Conservation (phyloP, 2,888 invertebrate species). For the Oligia latruncula region DNA sequence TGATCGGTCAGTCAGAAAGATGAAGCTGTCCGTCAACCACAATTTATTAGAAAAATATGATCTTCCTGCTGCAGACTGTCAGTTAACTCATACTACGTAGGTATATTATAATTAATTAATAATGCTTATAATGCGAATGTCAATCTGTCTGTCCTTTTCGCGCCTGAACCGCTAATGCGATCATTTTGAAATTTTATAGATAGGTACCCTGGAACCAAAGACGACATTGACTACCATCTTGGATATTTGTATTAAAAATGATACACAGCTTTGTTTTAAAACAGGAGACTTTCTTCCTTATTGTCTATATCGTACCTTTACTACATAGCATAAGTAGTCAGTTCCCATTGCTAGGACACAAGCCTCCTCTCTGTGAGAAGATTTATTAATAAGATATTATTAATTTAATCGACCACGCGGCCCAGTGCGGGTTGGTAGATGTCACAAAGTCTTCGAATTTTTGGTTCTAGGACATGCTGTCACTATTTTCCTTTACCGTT, state of each 20-base stretch:
- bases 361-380: no score
- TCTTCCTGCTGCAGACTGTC: no score
- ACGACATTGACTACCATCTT: neutral
- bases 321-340: neutral
- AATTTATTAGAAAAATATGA: neutral
- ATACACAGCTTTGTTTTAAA: neutral
- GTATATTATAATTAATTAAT: no score
- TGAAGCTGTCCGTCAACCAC: no score
- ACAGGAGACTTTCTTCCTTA: neutral
- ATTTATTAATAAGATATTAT: no score
- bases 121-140: neutral
- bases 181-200: neutral
- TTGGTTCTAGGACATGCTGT: no score
- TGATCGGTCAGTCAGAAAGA: no score
- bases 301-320: neutral
- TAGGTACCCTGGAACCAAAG: neutral
- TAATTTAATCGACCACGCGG: no score
- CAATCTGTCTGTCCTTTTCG: neutral
- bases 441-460: no score
- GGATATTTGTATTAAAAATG: neutral
- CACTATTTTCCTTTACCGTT: no score
- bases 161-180: neutral
- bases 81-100: neutral
- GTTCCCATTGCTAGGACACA: no score
- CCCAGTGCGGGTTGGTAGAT: no score